phyloP scores from a whole-genome alignment of 53 echinoderm and acorn worm genomes.

The Patiria pectinifera region DNA sequence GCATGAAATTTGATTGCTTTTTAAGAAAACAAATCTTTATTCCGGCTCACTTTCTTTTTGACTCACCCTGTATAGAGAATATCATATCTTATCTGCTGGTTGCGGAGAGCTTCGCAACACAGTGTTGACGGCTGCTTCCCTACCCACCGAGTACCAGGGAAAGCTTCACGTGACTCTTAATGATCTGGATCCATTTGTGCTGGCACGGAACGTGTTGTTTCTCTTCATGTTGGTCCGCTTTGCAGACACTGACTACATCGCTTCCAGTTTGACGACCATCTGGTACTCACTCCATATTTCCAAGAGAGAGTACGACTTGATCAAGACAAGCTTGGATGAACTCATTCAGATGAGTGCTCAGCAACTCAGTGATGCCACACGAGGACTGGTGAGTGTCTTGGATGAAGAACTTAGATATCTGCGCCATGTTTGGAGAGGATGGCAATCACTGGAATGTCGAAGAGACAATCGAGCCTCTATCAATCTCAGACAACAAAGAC shows the following conservation, averaged over 20 bases:
- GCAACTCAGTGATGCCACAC: not conserved
- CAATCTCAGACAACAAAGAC: conserved; percentile 45
- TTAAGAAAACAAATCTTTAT: no score
- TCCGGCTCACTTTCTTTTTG: no score
- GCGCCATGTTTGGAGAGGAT: conserved; percentile 46
- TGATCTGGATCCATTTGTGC: conserved; percentile 59
- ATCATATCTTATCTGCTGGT: conserved; percentile 50
- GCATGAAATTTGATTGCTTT: no score
- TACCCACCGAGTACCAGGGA: conserved; percentile 39
- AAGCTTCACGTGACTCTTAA: conserved; percentile 37
- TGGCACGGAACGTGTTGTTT: conserved; percentile 64
- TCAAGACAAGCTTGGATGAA: conserved; percentile 3
- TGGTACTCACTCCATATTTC: conserved; percentile 40
- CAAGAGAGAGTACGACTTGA: conserved; percentile 10
- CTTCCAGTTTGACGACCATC: conserved; percentile 31
- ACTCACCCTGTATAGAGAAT: conserved; percentile 1
- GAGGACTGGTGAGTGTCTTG: conserved; percentile 32
- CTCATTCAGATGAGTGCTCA: not conserved
- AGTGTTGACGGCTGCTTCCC: conserved; percentile 55
- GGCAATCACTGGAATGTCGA: conserved; percentile 35
- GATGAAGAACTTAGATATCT: conserved; percentile 12
- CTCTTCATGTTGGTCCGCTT: conserved; percentile 45
- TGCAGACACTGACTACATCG: not conserved
- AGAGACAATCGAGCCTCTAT: conserved; percentile 19
- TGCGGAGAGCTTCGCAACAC: conserved; percentile 63